These are phyloP conservation scores for Sympetrum striolatum DNA, from an alignment of 2,888 invertebrate species.

Conservation along the genomic window DNA sequence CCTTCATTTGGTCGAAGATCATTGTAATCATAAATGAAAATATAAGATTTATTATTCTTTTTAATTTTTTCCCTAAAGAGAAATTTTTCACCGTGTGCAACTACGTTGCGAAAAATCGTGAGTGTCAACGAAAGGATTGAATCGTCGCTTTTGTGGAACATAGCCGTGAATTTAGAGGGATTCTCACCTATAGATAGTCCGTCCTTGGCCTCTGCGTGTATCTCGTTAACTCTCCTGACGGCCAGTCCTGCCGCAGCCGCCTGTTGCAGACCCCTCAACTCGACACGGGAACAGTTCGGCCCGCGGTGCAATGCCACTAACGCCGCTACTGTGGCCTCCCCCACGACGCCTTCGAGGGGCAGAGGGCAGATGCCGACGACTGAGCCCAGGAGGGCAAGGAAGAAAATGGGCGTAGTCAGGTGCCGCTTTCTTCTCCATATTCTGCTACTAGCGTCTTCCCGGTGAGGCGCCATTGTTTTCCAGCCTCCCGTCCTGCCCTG, in stretches of 20 bases:
- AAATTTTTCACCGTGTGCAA: too few relatives aligned
- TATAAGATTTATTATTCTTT: too few relatives aligned
- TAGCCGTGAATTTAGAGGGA: background rate
- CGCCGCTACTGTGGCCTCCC: constrained; percentile 47
- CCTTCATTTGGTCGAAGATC: too few relatives aligned
- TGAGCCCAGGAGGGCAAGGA: background rate
- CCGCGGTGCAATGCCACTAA: constrained; percentile 50
- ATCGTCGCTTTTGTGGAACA: too few relatives aligned
- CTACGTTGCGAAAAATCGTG: too few relatives aligned
- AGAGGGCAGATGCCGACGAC: constrained; percentile 8
- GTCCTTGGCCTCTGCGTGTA: constrained; percentile 46
- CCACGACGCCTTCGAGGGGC: background rate
- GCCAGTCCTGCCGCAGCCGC: constrained; percentile 50
- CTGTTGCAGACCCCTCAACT: constrained; percentile 51
- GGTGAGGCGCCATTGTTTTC: background rate
- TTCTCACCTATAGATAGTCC: constrained; percentile 56
- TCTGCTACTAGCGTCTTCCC: background rate
- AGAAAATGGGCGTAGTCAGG: background rate
- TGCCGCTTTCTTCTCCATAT: background rate
- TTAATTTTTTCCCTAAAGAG: too few relatives aligned
- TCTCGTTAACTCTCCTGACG: constrained; percentile 49
- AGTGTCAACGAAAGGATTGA: too few relatives aligned
- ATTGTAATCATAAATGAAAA: too few relatives aligned
- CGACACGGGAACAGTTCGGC: constrained; percentile 48
- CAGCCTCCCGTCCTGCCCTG: background rate